Evolutionary conservation across 2,888 invertebrate species (phyloP).

Genomic region (Limulus polyphemus): DNA sequence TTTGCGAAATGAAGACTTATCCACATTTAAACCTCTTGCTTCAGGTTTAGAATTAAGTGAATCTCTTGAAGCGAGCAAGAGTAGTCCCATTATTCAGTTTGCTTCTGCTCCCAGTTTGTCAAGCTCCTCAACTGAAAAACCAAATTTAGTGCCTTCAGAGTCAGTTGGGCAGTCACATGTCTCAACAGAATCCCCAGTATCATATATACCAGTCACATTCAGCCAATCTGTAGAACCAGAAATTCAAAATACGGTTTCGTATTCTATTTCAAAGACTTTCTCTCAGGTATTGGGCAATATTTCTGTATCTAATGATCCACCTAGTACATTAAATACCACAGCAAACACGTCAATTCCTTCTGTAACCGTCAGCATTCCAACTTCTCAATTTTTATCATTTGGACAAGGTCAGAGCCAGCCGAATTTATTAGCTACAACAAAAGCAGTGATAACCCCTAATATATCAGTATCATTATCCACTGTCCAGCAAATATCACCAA

Average conservation of each 20-base stretch:
- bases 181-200: constrained; percentile 25
- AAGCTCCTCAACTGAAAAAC: constrained; percentile 14
- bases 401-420: constrained; percentile 4
- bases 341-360: constrained; percentile 16
- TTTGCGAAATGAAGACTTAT: not conserved
- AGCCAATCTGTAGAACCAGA: not conserved
- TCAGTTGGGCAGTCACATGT: constrained; percentile 1
- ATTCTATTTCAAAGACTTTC: not conserved
- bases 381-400: constrained; percentile 18
- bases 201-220: constrained; percentile 1
- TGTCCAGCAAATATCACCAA: not conserved
- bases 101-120: constrained; percentile 10
- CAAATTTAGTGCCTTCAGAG: constrained; percentile 9
- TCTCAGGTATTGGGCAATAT: not conserved
- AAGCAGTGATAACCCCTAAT: constrained; percentile 1
- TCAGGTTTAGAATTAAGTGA: constrained; percentile 3
- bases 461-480: not conserved
- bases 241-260: no score
- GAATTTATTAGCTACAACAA: constrained; percentile 10
- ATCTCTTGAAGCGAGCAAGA: constrained; percentile 21
- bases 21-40: not conserved
- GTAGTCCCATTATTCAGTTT: constrained; percentile 25
- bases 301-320: not conserved
- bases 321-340: constrained; percentile 2
- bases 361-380: constrained; percentile 18